A percentile compares a stretch with the other conserved stretches of the same genome.
Evolutionary conservation across 2,888 invertebrate species (phyloP).

Genomic region (Spisula subtruncata): DNA sequence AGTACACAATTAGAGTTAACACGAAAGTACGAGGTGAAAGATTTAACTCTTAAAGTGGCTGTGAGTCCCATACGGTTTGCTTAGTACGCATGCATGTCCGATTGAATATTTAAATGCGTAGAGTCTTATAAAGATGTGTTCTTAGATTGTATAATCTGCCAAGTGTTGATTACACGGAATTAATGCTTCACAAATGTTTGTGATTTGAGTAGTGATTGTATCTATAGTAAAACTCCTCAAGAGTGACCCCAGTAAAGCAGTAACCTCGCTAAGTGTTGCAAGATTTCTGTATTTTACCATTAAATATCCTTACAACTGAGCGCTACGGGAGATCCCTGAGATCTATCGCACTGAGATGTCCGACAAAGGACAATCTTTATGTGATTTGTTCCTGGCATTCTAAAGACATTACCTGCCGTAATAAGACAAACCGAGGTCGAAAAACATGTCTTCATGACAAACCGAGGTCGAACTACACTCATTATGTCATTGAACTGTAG

Average conservation of each 20-base stretch:
- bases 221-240: background rate
- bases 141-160: background rate
- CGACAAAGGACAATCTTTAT: too few species aligned
- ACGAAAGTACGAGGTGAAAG: background rate
- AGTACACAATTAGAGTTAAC: background rate
- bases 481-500: too few species aligned
- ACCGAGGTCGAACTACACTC: too few species aligned
- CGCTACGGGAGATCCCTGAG: too few species aligned
- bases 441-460: too few species aligned
- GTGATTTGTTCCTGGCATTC: too few species aligned
- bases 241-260: background rate
- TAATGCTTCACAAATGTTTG: background rate
- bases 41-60: background rate
- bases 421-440: too few species aligned
- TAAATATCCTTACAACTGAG: too few species aligned
- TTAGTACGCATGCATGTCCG: background rate
- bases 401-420: too few species aligned
- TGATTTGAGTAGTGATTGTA: background rate
- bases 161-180: background rate
- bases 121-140: background rate
- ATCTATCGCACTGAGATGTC: too few species aligned
- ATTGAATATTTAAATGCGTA: constrained; percentile 7
- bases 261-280: background rate
- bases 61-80: background rate
- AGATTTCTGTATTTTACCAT: too few species aligned